Percentiles rank a stretch among this genome's conserved stretches.
phyloP scores from a whole-genome alignment of 2,888 invertebrate species.

The Auanema freiburgensis region DNA sequence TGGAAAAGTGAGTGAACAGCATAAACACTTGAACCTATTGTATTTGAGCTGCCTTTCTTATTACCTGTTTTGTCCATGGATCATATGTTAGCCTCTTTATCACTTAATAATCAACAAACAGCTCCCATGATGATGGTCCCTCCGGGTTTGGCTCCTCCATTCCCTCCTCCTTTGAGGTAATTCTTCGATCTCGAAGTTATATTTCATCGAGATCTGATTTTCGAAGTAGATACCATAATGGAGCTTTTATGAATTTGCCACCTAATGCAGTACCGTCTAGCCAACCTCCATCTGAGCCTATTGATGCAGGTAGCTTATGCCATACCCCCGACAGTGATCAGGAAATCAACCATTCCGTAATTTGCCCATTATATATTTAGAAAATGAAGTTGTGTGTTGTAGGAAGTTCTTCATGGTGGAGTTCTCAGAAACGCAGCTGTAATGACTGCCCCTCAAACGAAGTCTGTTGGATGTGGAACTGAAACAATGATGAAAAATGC shows the following conservation, averaged over 20 bases:
- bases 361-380: background rate
- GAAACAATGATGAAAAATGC: background rate
- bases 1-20: conserved; percentile 10
- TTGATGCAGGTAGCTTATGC: conserved; percentile 6
- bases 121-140: conserved; percentile 10
- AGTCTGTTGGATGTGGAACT: background rate
- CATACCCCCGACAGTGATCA: conserved; percentile 12
- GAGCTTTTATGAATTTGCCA: background rate
- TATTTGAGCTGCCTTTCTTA: conserved; percentile 8
- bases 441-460: conserved; percentile 6
- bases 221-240: background rate
- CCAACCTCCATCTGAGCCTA: conserved; percentile 7
- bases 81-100: conserved; percentile 7
- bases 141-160: conserved; percentile 11
- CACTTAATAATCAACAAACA: background rate
- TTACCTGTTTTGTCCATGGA: conserved; percentile 8
- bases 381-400: background rate
- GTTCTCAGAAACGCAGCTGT: conserved; percentile 2
- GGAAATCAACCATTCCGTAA: conserved; percentile 1
- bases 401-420: background rate
- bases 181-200: background rate
- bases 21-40: background rate
- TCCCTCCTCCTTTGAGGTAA: conserved; percentile 10
- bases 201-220: background rate
- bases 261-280: conserved; percentile 1